Percentiles rank a stretch among this genome's conserved stretches.
These are phyloP conservation scores for Drosophila ananassae DNA, from an alignment of 1,140 invertebrate genomes.

Conservation along the genomic window DNA sequence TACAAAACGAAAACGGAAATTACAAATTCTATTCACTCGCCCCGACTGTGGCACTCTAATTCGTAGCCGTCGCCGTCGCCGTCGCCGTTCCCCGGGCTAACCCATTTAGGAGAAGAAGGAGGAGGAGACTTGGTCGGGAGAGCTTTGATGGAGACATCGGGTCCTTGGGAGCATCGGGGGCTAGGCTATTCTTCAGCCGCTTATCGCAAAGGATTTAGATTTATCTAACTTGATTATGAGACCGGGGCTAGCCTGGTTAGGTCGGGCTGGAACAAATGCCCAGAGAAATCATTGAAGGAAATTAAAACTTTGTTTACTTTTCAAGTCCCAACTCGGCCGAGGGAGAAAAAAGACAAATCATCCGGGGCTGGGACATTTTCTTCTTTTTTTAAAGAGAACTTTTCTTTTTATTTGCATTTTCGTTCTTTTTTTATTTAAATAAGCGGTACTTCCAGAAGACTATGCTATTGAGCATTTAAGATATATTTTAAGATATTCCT, in stretches of 20 bases:
- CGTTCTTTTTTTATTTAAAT: slow-evolving; percentile 4
- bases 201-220: slow-evolving; percentile 81
- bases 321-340: slow-evolving; percentile 45
- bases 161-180: background rate
- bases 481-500: too few species aligned
- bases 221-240: slow-evolving; percentile 81
- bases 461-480: too few species aligned
- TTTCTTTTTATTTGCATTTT: slow-evolving; percentile 2
- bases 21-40: slow-evolving; percentile 80
- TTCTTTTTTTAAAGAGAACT: background rate
- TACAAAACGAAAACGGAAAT: slow-evolving; percentile 79
- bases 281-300: slow-evolving; percentile 80
- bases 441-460: too few species aligned
- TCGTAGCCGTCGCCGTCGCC: slow-evolving; percentile 37
- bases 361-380: slow-evolving; percentile 19
- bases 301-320: slow-evolving; percentile 80
- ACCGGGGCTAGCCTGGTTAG: slow-evolving; percentile 13
- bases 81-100: slow-evolving; percentile 1
- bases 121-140: slow-evolving; percentile 19
- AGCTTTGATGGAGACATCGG: slow-evolving; percentile 43
- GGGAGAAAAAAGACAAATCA: slow-evolving; percentile 1
- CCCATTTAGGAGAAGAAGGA: slow-evolving; percentile 20
- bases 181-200: slow-evolving; percentile 69
- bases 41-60: slow-evolving; percentile 70
- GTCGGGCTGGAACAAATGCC: slow-evolving; percentile 66